Evolutionary conservation across 2,113 vertebrate species (phyloP), one percentile per base, ranked within the genome.

Genomic region (Dolichallabes microphthalmus): DNA sequence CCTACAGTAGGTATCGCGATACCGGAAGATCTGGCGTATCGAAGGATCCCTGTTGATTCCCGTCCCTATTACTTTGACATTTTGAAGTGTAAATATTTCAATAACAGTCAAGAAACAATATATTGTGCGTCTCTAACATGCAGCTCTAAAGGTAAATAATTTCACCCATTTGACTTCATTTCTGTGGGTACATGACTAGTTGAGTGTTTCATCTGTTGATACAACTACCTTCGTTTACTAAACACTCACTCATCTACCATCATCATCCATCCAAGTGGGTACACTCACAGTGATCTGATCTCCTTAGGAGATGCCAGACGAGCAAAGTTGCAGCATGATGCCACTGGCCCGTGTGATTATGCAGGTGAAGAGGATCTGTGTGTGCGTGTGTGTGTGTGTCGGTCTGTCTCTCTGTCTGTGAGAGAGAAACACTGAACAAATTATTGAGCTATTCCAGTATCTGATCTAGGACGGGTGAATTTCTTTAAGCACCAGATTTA

Each of bases 311-410:
- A 88, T 82, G 84, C 64, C 64, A 39, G 78, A 82, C 61, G 58
- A 80, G 84, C 53, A 71, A 66, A 66, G 86, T 77, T 77, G 83
- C 86, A 85, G 83, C 82, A 82, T 85, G 86, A 87, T 85, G 79
- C 60, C 75, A 32, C 64, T 86, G 84, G 80, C 64, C 55, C 58
- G 50, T 79, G 60, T 82, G 74, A 88, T 64, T 86, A 81, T 14
- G 75, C 83, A 87, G 79, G 83, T 82, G 79, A 79, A 61, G 77
- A 39, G 22, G 30, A 80, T 81, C 76, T 74, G 50, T 84, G 76
- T 82, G 68, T 57, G 12, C 27, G 80, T 68, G 63, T 83, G 79
- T 50, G 60, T 79, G 52, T 82, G 80, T 55, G 69, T 64, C 39
- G 7, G 39, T 45, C 45, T 7, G 45, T 45, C 45, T 45, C 45